Percentiles rank a stretch among this genome's conserved stretches.
Conservation (phyloP, 2,888 invertebrate genomes). For the Doris montereyensis region DNA sequence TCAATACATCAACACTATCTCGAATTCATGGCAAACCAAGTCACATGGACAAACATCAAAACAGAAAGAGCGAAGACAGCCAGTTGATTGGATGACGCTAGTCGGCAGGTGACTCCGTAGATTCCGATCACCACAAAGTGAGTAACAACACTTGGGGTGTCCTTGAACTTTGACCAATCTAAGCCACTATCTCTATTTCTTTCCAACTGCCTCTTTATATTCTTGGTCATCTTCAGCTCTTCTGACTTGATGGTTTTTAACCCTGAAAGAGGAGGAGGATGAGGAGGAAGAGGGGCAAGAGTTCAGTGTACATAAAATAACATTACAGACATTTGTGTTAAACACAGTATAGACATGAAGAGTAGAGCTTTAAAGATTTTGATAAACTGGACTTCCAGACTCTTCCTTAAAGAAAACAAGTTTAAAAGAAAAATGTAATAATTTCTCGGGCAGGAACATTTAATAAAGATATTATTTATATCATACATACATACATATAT, state of each 20-base stretch:
- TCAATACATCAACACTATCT: too few relatives aligned
- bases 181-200: too few relatives aligned
- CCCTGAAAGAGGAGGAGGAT: conserved; percentile 16
- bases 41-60: conserved; percentile 36
- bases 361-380: too few relatives aligned
- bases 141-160: conserved; percentile 26
- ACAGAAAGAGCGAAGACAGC: conserved; percentile 25
- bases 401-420: too few relatives aligned
- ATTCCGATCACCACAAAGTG: conserved; percentile 34
- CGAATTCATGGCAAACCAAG: conserved; percentile 38
- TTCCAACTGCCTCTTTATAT: too few relatives aligned
- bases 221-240: conserved; percentile 32
- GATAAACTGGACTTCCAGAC: too few relatives aligned
- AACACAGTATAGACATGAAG: too few relatives aligned
- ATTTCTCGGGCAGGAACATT: too few relatives aligned
- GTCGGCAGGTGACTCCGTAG: conserved; percentile 34
- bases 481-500: too few relatives aligned
- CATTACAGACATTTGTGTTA: background rate
- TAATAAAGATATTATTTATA: too few relatives aligned
- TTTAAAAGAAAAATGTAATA: too few relatives aligned
- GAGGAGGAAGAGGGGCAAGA: background rate
- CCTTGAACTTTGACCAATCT: conserved; percentile 38
- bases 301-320: background rate
- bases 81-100: conserved; percentile 28
- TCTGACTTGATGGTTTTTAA: conserved; percentile 13